Percentiles rank a stretch among this genome's conserved stretches.
Evolutionary conservation across 37 sponge, comb jelly and placozoan species (phyloP).

Genomic region (Oopsacas minuta): DNA sequence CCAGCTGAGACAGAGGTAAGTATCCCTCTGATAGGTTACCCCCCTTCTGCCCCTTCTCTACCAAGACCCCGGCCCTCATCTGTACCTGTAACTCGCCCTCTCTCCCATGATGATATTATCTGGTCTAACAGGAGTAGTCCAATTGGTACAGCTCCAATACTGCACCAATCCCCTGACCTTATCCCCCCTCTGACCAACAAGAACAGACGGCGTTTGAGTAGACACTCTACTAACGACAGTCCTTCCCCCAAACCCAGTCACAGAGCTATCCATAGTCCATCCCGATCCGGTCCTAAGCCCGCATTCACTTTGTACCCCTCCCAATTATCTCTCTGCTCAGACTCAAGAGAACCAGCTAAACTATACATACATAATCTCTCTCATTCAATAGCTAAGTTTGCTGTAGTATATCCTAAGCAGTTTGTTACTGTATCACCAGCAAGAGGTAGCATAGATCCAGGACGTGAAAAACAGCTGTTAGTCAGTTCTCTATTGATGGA

Average conservation of each 20-base stretch:
- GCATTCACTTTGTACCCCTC: background rate
- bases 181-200: background rate
- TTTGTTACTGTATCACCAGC: background rate
- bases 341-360: background rate
- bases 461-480: conserved; percentile 10
- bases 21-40: background rate
- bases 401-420: background rate
- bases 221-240: background rate
- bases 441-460: background rate
- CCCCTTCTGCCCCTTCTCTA: background rate
- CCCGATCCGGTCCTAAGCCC: background rate
- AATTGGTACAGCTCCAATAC: background rate
- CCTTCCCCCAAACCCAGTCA: background rate
- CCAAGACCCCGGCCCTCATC: background rate
- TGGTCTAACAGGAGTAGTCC: background rate
- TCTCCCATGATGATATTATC: background rate
- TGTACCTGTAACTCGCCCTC: background rate
- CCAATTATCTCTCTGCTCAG: background rate
- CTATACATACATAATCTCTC: background rate
- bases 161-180: background rate
- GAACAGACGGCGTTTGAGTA: background rate
- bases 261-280: background rate
- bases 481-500: conserved; percentile 1
- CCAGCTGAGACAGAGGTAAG: background rate
- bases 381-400: background rate